These are phyloP conservation scores for Lomographa bimaculata DNA, from an alignment of 2,888 invertebrate species.

Conservation along the genomic window DNA sequence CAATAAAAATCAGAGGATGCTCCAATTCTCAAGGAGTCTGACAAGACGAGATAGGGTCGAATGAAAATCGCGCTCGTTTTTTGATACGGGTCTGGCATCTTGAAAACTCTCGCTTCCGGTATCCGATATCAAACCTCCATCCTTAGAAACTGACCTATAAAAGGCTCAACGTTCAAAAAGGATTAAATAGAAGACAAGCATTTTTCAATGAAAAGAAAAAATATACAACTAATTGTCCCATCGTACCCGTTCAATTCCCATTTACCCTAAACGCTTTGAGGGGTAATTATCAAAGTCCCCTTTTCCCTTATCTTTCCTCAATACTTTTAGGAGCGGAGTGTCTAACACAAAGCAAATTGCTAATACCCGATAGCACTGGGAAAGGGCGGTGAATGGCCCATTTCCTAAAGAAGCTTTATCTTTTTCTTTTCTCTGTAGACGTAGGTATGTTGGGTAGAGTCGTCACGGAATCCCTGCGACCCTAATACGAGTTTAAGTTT, in stretches of 20 bases:
- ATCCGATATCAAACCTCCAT: constrained; percentile 23
- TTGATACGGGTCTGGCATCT: constrained; percentile 57
- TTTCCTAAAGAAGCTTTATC: constrained; percentile 70
- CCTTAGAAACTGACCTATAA: constrained; percentile 17
- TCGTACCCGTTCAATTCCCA: constrained; percentile 53
- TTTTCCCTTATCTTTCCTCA: constrained; percentile 56
- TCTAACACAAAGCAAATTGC: constrained; percentile 74
- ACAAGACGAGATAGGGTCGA: constrained; percentile 45
- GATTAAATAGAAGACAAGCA: constrained; percentile 34
- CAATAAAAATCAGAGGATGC: constrained; percentile 37
- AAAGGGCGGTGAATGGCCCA: constrained; percentile 67
- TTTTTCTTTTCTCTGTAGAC: constrained; percentile 49
- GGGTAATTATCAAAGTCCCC: constrained; percentile 63
- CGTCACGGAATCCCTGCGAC: constrained; percentile 43
- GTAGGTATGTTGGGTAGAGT: constrained; percentile 39
- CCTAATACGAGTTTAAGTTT: constrained; percentile 54
- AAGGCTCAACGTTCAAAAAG: constrained; percentile 25
- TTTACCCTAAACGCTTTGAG: constrained; percentile 57
- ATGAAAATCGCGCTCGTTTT: constrained; percentile 40
- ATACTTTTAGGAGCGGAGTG: constrained; percentile 59
- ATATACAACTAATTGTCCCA: constrained; percentile 52
- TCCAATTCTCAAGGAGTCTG: constrained; percentile 39
- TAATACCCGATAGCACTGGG: constrained; percentile 67
- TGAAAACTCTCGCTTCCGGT: constrained; percentile 39
- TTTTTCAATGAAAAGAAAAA: constrained; percentile 36